Evolutionary conservation across 2,888 invertebrate genomes (phyloP).

Genomic region (Baronia brevicornis): DNA sequence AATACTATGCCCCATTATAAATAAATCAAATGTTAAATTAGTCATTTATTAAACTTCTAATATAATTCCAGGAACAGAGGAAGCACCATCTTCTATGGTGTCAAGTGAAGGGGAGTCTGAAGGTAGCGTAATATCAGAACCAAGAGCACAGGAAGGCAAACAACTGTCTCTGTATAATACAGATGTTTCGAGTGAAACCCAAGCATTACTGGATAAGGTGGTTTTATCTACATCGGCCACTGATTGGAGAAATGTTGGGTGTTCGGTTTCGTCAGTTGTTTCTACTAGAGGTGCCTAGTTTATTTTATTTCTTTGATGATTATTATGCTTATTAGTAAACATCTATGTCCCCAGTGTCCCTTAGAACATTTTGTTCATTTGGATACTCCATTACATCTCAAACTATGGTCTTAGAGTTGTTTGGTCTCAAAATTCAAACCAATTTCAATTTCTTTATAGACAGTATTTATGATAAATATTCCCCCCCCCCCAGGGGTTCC

Average conservation of each 20-base stretch:
- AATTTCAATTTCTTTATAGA: no score
- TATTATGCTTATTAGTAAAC: neutral
- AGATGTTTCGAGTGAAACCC: conserved; percentile 30
- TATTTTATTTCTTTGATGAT: neutral
- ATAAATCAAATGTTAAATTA: neutral
- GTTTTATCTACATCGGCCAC: conserved; percentile 21
- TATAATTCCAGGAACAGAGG: conserved; percentile 47
- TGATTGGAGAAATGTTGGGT: conserved; percentile 44
- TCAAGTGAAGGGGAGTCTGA: conserved; percentile 68
- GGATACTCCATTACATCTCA: no score
- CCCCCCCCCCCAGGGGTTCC: no score
- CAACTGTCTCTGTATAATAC: conserved; percentile 16
- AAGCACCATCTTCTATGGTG: conserved; percentile 66
- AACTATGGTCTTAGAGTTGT: no score
- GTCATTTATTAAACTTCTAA: neutral
- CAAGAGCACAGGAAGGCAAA: conserved; percentile 39
- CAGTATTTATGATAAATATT: no score
- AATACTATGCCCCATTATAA: neutral
- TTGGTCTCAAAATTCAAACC: no score
- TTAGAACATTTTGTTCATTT: conserved; percentile 5
- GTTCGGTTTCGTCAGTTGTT: conserved; percentile 40
- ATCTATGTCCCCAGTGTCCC: neutral
- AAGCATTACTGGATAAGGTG: conserved; percentile 33
- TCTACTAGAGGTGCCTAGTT: conserved; percentile 47
- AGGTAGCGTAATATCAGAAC: conserved; percentile 52